Percentiles rank a stretch among this genome's conserved stretches.
Conservation (phyloP, 2,888 invertebrate species). For the Furcula furcula region DNA sequence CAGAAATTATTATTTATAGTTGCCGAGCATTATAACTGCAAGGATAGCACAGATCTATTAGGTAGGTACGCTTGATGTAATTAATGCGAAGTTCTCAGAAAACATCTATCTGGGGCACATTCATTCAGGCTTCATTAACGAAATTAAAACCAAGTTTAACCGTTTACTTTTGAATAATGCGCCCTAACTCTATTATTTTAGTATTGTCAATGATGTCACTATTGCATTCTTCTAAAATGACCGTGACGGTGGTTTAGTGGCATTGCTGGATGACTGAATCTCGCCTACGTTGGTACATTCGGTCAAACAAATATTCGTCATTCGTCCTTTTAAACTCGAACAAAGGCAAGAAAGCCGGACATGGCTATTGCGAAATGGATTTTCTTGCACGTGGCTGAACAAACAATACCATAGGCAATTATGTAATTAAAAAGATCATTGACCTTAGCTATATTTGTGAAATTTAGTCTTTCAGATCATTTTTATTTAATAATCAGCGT, state of each 20-base stretch:
- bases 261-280: constrained; percentile 18
- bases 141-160: too few species aligned
- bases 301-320: constrained; percentile 29
- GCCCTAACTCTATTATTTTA: background rate
- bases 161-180: too few species aligned
- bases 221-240: constrained; percentile 10
- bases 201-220: constrained; percentile 6
- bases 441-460: too few species aligned
- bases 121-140: too few species aligned
- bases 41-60: background rate
- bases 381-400: constrained; percentile 20
- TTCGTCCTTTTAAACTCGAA: constrained; percentile 17
- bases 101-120: too few species aligned
- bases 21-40: background rate
- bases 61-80: too few species aligned
- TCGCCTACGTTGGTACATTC: constrained; percentile 32
- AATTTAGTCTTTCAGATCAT: too few species aligned
- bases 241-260: constrained; percentile 18
- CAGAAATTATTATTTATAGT: background rate
- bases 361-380: constrained; percentile 20
- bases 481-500: too few species aligned
- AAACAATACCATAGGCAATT: background rate
- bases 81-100: background rate
- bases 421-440: too few species aligned
- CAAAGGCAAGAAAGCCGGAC: constrained; percentile 26